Evolutionary conservation across 1,140 invertebrate species (phyloP).

Genomic region (Trichonephila clavata): DNA sequence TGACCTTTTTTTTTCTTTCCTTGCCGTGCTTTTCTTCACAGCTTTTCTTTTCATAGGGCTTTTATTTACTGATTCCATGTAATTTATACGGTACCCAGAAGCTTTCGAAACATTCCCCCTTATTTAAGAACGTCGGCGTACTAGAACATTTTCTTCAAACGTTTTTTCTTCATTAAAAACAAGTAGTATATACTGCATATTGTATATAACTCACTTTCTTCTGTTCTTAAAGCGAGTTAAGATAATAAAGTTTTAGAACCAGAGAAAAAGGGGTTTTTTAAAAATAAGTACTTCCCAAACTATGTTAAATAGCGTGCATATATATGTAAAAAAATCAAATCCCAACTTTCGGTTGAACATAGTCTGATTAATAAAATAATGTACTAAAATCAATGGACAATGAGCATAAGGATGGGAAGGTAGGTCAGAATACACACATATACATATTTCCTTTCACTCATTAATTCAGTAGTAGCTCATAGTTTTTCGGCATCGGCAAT

Average conservation of each 20-base stretch:
- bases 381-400: no score
- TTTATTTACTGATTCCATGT: not conserved
- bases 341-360: no score
- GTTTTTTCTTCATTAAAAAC: not conserved
- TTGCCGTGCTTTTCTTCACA: not conserved
- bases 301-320: no score
- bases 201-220: not conserved
- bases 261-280: no score
- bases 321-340: no score
- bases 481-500: no score
- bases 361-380: no score
- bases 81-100: not conserved
- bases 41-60: not conserved
- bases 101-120: not conserved
- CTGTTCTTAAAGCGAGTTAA: not conserved
- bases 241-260: not conserved
- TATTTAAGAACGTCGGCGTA: not conserved
- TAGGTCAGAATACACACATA: no score
- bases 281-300: no score
- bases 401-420: no score
- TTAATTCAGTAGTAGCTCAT: no score
- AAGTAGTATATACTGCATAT: not conserved
- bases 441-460: no score
- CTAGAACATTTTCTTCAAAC: not conserved
- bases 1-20: not conserved